These are phyloP conservation scores for Apamea monoglypha DNA, from an alignment of 2,888 invertebrate species.

Conservation along the genomic window DNA sequence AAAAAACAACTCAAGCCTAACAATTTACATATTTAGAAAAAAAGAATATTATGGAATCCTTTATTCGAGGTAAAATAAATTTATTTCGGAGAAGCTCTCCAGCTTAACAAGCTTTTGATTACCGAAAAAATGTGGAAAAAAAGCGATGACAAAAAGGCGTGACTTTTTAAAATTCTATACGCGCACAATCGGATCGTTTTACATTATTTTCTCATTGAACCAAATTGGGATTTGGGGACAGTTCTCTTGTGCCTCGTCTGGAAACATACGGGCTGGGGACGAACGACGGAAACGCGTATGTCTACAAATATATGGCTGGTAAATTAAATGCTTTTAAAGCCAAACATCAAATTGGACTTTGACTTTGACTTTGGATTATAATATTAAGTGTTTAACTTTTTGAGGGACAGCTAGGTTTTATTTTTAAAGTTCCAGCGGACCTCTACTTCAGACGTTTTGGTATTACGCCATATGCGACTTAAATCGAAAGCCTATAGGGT, in stretches of 20 bases:
- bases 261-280: constrained; percentile 51
- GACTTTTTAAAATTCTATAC: constrained; percentile 77
- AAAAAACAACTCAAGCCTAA: background rate
- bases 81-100: constrained; percentile 42
- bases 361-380: background rate
- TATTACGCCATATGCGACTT: too few relatives aligned
- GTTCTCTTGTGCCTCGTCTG: constrained; percentile 48
- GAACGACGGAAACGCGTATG: background rate
- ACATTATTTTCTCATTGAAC: constrained; percentile 82
- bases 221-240: constrained; percentile 82
- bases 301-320: background rate
- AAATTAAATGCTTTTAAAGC: background rate
- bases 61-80: constrained; percentile 42
- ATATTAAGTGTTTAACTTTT: background rate
- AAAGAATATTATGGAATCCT: constrained; percentile 31
- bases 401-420: background rate
- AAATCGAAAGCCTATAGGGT: too few relatives aligned
- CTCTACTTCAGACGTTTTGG: background rate
- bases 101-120: constrained; percentile 68
- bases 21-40: constrained; percentile 12
- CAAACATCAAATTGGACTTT: background rate
- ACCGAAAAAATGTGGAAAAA: constrained; percentile 51
- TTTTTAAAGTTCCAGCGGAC: background rate
- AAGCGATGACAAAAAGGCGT: constrained; percentile 63
- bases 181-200: constrained; percentile 80